A percentile compares a stretch with the other conserved stretches of the same genome.
Conservation (phyloP, 2,888 invertebrate species). For the Heteropelma amictum region DNA sequence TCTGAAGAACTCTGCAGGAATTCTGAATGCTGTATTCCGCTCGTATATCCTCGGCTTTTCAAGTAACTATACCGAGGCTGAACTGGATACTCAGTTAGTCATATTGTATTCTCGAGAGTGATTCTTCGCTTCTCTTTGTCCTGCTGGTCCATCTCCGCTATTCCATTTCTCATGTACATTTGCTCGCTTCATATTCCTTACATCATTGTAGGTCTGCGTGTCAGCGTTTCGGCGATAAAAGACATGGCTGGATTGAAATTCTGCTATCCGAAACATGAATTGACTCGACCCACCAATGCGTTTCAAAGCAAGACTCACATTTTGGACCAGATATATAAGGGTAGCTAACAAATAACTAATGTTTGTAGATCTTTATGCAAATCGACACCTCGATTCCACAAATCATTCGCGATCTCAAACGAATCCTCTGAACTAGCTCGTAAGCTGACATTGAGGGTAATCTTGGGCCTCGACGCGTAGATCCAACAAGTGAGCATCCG, state of each 20-base stretch:
- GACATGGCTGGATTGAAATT: not conserved
- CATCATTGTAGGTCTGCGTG: too few relatives aligned
- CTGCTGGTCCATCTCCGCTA: too few relatives aligned
- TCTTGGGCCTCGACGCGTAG: conserved; percentile 35
- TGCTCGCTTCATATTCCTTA: too few relatives aligned
- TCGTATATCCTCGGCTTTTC: too few relatives aligned
- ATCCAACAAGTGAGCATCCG: conserved; percentile 56
- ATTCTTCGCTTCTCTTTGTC: too few relatives aligned
- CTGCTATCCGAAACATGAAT: not conserved
- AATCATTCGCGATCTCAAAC: conserved; percentile 6
- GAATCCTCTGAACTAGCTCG: conserved; percentile 8
- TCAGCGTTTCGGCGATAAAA: not conserved
- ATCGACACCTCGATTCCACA: not conserved
- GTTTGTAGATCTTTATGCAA: conserved; percentile 3
- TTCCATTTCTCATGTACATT: too few relatives aligned
- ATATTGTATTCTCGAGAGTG: too few relatives aligned
- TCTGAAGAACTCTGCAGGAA: conserved; percentile 18
- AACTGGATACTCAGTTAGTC: too few relatives aligned
- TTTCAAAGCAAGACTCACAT: too few relatives aligned
- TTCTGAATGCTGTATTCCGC: not conserved
- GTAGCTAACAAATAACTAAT: not conserved
- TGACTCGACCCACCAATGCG: too few relatives aligned
- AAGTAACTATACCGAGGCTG: too few relatives aligned
- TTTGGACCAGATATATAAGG: not conserved
- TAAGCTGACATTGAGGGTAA: conserved; percentile 48